Base-by-base conservation (phyloP, 37 sponge, comb jelly and placozoan species). In the Mnemiopsis leidyi region DNA sequence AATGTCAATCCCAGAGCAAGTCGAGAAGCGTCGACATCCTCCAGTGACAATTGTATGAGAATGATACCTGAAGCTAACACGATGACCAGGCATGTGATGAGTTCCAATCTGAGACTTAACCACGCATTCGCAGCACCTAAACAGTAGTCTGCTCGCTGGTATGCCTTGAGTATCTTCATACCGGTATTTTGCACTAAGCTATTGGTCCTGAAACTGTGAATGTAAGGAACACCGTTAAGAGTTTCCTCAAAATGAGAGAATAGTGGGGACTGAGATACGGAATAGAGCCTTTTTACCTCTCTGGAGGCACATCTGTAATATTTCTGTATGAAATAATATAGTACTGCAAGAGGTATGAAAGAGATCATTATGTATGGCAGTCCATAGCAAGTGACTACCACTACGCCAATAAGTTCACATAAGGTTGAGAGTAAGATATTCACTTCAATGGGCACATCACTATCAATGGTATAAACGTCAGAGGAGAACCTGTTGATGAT, bases 181-280 rank as follows among this genome's bases (percentile, higher is more conserved):
- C 48, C 88, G 5, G 36, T 29, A 83, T n/a, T 71, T 28, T 83
- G 88, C 25, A 83, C 36, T 9, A 23, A 7, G 23, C 21, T 20
- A 29, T 23, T 32, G 48, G 38, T 83, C 38, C 39, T 36, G 30
- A 39, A 83, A 83, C 88, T 83, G 75, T 71, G 75, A 28, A 71
- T 71, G 75, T 71, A 71, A 23, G 79, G 69, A 32, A 97, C 82
- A 0, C 99, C 99, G 32, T 93, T 35, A 40, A 98, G 92, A 0
- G 95, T 96, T 94, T 98, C 97, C n/a, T 96, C 94, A 94, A 98
- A 98, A 94, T 98, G 99, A 24, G 96, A 95, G 90, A 97, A 98
- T 68, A 98, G 92, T 9, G 99, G 99, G 33, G 99, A 98, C 30
- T 96, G 92, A 16, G 96, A 96, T 33, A 97, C 96, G 9, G 97